Evolutionary conservation across 2,113 vertebrate genomes (phyloP), one percentile per base, ranked within the genome.

Genomic region (Melozone crissalis): DNA sequence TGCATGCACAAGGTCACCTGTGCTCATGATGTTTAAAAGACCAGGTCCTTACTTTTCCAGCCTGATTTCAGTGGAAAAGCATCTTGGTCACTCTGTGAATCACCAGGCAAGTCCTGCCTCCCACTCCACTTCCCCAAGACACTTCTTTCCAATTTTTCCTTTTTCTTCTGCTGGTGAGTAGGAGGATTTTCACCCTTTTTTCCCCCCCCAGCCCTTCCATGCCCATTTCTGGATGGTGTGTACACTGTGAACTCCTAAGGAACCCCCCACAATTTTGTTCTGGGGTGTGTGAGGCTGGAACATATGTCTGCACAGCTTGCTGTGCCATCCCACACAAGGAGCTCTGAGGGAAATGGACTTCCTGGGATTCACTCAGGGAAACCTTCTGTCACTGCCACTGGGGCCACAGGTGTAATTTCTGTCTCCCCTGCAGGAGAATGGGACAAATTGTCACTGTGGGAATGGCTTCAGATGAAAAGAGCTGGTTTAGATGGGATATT

Each of bases 31-130:
- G 33, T 39, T 90, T 14, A 3, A 65, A 94, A 66, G 66, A 93
- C 37, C 61, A 63, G 27, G 15, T 28, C 73, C 52, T 63, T 15
- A 58, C 47, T 86, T 77, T 92, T 37, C 57, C 61, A 75, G 57
- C 33, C 84, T 90, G 87, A 74, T 85, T 87, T 35, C 71, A 83
- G 77, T 59, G 74, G 89, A 83, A 80, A 88, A 85, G 72, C 13
- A 24, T 62, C 91, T 67, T 67, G 82, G 88, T 74, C 11, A 22
- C 41, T 87, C 51, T 52, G 78, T 93, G 87, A 93, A 74, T 91
- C 94, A 94, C 52, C 73, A 81, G 73, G 83, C 83, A 77, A 84
- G 82, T 84, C 76, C 75, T 66, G 12, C 79, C 92, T 94, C 94
- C 90, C 83, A 87, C 39, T 94, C 33, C 75, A 20, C n/a, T 83